Evolutionary conservation across 2,888 invertebrate genomes (phyloP).

Genomic region (Clusia tigrina): DNA sequence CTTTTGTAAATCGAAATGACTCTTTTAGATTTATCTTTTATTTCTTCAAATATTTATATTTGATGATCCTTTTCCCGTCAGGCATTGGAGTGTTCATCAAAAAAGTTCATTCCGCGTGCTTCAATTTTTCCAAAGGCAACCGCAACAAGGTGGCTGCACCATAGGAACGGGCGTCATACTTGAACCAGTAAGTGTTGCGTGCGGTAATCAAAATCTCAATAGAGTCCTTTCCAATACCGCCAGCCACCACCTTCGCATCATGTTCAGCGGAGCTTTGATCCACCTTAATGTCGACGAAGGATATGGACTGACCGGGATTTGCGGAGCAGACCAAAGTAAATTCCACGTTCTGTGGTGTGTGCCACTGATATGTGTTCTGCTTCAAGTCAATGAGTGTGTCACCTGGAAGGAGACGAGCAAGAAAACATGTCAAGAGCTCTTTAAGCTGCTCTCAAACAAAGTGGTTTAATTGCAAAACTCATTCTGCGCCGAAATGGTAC

Average conservation of each 20-base stretch:
- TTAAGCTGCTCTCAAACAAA: too few relatives aligned
- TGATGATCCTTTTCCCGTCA: too few relatives aligned
- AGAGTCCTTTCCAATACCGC: conserved; percentile 24
- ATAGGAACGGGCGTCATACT: conserved; percentile 25
- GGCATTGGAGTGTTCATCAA: too few relatives aligned
- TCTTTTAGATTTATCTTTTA: too few relatives aligned
- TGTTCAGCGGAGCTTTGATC: conserved; percentile 25
- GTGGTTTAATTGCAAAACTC: too few relatives aligned
- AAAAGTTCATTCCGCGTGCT: not conserved
- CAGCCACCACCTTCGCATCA: conserved; percentile 20
- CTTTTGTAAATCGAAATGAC: too few relatives aligned
- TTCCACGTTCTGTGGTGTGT: conserved; percentile 25
- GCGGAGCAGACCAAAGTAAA: conserved; percentile 16
- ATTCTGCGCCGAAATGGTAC: too few relatives aligned
- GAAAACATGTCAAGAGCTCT: too few relatives aligned
- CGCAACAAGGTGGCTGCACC: not conserved
- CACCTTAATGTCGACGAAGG: conserved; percentile 21
- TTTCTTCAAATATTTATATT: too few relatives aligned
- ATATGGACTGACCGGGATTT: conserved; percentile 8
- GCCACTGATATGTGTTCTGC: conserved; percentile 18
- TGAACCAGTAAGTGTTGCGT: conserved; percentile 25
- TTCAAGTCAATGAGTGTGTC: conserved; percentile 22
- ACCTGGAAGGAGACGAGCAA: too few relatives aligned
- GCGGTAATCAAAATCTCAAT: conserved; percentile 23
- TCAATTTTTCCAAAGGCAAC: not conserved